These are phyloP conservation scores for Eudyptes chrysolophus DNA, from an alignment of 2,113 vertebrate species.

Conservation along the genomic window DNA sequence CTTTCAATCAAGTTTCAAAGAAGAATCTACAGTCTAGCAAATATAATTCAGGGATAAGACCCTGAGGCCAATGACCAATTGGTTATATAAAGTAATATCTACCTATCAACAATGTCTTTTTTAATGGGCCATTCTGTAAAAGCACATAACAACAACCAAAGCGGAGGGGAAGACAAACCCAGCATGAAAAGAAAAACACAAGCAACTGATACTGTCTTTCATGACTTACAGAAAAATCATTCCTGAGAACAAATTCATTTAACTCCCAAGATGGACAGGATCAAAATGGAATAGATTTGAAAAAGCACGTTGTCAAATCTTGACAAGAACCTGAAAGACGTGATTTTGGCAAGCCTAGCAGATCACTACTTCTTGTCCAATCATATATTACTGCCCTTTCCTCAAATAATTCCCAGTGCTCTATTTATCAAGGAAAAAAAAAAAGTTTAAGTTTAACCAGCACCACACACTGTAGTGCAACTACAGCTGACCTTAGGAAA, in stretches of 20 bases:
- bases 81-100: conserved; percentile 1
- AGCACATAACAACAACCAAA: not conserved
- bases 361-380: not conserved
- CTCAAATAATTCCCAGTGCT: not conserved
- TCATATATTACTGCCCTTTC: not conserved
- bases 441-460: not conserved
- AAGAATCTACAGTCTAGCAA: not conserved
- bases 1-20: conserved; percentile 29
- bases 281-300: not conserved
- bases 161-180: not conserved
- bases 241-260: not conserved
- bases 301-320: not conserved
- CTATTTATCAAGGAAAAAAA: not conserved
- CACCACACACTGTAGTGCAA: not conserved
- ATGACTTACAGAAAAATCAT: not conserved
- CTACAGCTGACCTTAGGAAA: not conserved
- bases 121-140: not conserved
- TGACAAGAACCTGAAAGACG: not conserved
- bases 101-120: not conserved
- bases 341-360: not conserved
- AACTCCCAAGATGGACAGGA: not conserved
- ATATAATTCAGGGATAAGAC: not conserved
- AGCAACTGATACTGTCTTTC: not conserved
- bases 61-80: not conserved
- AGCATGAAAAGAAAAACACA: not conserved